Base-by-base conservation (phyloP, 1,140 invertebrate species). In the Pectinophora gossypiella region DNA sequence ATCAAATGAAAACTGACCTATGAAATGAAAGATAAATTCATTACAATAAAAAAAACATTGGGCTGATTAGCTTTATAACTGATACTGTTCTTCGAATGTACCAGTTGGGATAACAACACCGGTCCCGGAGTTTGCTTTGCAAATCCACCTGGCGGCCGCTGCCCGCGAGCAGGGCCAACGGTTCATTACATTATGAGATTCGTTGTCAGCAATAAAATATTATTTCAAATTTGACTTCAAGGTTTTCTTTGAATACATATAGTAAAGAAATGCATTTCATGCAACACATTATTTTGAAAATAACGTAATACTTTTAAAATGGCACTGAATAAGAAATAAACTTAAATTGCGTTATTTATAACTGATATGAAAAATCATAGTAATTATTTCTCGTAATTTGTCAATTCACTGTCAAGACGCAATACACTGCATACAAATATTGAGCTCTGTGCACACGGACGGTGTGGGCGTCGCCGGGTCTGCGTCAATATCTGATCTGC, bases 261-360 rank as follows among this genome's bases (percentile, higher is more conserved):
- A 55, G 61, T 67, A 68, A 79, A 76, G 75, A 74, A 76, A 78
- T 85, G 78, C 80, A 82, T 86, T 80, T 76, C 44, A 85, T 85
- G 81, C 79, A 76, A 80, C 71, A 76, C 66, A 79, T 78, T 70
- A 74, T 79, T 81, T 75, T 74, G 59, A 75, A 80, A 76, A 81
- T 83, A 81, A 83, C 71, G 73, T 77, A 85, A 82, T 79, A 79
- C 76, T 85, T 77, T 61, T 64, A 78, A 65, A 80, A 82, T 82
- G 79, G 77, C 80, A 85, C 80, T 74, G 73, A 82, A 76, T 54
- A 76, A 78, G 81, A 76, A 60, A 61, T 68, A 74, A 72, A 72
- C 49, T 45, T 63, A 67, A 48, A 68, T 64, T 56, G 54, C 52
- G 56, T 68, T 62, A 67, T 44, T 59, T 64, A 59, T 64, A 60